Evolutionary conservation across 2,797 vertebrate species (phyloP).

Genomic region (Saxicola maurus): DNA sequence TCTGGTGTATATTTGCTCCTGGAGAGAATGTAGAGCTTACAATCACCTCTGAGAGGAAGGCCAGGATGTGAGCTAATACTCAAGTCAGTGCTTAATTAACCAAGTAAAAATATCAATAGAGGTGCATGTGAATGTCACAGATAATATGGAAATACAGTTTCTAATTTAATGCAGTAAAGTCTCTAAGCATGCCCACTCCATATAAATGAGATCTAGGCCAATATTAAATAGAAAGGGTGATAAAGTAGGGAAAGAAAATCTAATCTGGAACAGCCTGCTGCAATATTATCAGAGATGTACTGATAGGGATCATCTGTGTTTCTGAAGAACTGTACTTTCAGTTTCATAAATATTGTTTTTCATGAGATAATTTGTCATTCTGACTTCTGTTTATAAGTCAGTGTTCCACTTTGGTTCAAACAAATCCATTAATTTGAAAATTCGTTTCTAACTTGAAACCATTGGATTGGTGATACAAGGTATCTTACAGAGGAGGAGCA

Average conservation of each 20-base stretch:
- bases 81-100: slow-evolving; percentile 61
- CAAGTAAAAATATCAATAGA: slow-evolving; percentile 61
- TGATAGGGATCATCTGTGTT: not conserved
- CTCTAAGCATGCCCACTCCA: slow-evolving; percentile 25
- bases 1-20: not conserved
- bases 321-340: not conserved
- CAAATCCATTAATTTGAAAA: not conserved
- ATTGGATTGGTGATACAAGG: not conserved
- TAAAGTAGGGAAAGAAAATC: not conserved
- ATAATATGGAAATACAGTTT: slow-evolving; percentile 60
- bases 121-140: slow-evolving; percentile 60
- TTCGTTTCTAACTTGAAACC: not conserved
- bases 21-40: not conserved
- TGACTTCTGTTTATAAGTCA: not conserved
- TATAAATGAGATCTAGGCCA: slow-evolving; percentile 55
- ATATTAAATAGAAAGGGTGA: slow-evolving; percentile 41
- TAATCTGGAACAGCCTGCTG: not conserved
- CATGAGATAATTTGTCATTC: not conserved
- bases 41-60: slow-evolving; percentile 43
- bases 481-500: not conserved
- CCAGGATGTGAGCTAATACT: slow-evolving; percentile 42
- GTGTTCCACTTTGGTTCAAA: not conserved
- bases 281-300: not conserved
- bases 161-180: slow-evolving; percentile 54
- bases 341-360: not conserved